Conservation (phyloP, 2,113 vertebrate species). For the Urocynchramus pylzowi region DNA sequence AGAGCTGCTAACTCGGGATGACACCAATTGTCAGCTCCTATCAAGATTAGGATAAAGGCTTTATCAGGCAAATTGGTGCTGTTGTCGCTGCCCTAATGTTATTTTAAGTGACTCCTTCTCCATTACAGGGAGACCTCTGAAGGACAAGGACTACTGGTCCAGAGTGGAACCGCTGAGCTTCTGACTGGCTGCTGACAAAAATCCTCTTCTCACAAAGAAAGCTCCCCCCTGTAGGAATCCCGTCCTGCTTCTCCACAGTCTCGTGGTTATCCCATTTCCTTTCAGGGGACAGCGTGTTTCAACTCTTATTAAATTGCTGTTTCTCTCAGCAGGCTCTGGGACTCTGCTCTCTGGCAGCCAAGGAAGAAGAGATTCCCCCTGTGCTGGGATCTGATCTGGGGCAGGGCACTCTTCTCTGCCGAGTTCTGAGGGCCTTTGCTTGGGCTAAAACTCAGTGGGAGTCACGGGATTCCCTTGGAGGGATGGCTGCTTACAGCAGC, state of each 20-base stretch:
- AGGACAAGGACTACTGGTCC: neutral
- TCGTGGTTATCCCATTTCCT: neutral
- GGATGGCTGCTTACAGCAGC: neutral
- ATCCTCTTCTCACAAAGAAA: neutral
- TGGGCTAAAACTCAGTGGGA: neutral
- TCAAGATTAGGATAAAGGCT: neutral
- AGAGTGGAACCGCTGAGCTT: rapidly evolving
- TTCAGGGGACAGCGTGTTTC: neutral
- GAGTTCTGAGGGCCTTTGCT: neutral
- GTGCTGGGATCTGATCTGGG: neutral
- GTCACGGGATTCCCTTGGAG: neutral
- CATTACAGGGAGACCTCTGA: neutral
- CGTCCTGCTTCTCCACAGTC: neutral
- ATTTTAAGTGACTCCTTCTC: constrained; percentile 2
- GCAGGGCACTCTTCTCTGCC: neutral
- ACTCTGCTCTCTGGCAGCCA: neutral
- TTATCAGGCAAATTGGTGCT: constrained; percentile 17
- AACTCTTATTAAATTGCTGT: neutral
- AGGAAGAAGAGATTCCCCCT: neutral
- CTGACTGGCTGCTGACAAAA: rapidly evolving
- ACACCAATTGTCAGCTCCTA: constrained; percentile 34
- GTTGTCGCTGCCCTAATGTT: neutral
- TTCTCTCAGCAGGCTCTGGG: neutral
- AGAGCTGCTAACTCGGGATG: constrained; percentile 14
- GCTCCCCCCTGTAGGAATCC: neutral